Evolutionary conservation across 2,888 invertebrate genomes (phyloP).

Genomic region (Amblyjoppa proteus): DNA sequence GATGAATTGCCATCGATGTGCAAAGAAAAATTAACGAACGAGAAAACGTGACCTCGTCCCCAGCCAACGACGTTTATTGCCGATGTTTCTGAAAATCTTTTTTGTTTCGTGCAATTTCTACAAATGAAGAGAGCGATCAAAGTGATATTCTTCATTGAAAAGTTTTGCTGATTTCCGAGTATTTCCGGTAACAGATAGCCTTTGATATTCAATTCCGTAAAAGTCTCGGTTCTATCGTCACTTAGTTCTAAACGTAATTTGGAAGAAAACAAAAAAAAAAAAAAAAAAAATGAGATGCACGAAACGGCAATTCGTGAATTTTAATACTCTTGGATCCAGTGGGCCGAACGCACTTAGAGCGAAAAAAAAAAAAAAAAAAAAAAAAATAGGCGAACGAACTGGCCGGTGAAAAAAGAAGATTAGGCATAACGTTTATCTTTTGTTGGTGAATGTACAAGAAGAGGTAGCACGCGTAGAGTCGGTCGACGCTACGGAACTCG

Average conservation of each 20-base stretch:
- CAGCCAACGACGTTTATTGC: not conserved
- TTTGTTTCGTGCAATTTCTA: not conserved
- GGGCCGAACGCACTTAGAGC: constrained; percentile 51
- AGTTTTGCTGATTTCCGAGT: too few relatives aligned
- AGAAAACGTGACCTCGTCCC: not conserved
- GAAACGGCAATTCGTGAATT: not conserved
- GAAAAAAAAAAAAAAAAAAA: too few relatives aligned
- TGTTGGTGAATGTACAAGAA: constrained; percentile 79
- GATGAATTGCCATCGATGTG: not conserved
- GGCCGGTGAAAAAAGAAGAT: constrained; percentile 2
- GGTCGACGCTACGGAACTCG: constrained; percentile 81
- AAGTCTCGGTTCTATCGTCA: too few relatives aligned
- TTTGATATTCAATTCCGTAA: too few relatives aligned
- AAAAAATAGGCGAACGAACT: not conserved
- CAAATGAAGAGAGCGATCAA: not conserved
- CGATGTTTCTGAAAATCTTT: not conserved
- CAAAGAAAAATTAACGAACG: not conserved
- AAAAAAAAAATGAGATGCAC: not conserved
- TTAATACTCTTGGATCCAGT: constrained; percentile 67
- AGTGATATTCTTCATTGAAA: not conserved
- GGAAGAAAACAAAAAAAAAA: too few relatives aligned
- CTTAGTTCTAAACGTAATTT: not conserved
- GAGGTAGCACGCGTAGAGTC: constrained; percentile 82
- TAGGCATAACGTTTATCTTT: constrained; percentile 76
- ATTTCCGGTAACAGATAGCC: too few relatives aligned